Evolutionary conservation across 2,888 invertebrate genomes (phyloP).

Genomic region (Entomobrya multifasciata): DNA sequence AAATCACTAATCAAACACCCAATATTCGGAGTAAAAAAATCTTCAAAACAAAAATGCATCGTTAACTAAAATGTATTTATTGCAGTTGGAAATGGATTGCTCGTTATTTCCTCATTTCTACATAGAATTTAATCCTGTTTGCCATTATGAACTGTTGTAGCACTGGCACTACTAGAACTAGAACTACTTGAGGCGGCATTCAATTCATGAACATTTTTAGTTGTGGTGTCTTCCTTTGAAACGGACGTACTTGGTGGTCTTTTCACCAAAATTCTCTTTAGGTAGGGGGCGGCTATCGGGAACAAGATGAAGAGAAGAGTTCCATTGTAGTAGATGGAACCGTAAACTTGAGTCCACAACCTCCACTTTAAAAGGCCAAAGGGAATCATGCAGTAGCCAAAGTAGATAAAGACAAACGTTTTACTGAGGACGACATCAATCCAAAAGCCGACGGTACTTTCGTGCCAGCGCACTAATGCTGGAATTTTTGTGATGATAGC

Average conservation of each 20-base stretch:
- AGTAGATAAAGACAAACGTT: slow-evolving; percentile 88
- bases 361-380: slow-evolving; percentile 87
- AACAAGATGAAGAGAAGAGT: slow-evolving; percentile 86
- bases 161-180: too few species aligned
- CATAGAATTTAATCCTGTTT: slow-evolving; percentile 45
- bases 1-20: too few species aligned
- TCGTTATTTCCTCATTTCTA: not conserved
- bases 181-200: not conserved
- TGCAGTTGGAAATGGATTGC: slow-evolving; percentile 9
- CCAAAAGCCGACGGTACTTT: slow-evolving; percentile 76
- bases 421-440: slow-evolving; percentile 83
- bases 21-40: too few species aligned
- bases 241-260: not conserved
- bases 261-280: not conserved
- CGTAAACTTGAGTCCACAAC: slow-evolving; percentile 86
- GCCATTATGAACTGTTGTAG: slow-evolving; percentile 29
- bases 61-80: not conserved
- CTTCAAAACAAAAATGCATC: too few species aligned
- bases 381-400: slow-evolving; percentile 91
- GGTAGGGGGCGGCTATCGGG: slow-evolving; percentile 82
- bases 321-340: slow-evolving; percentile 87
- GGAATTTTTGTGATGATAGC: slow-evolving; percentile 83
- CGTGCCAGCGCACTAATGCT: slow-evolving; percentile 82
- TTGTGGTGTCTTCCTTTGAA: not conserved
- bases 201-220: not conserved